Base-by-base conservation (phyloP, 2,888 invertebrate genomes). In the Scotopteryx bipunctaria region DNA sequence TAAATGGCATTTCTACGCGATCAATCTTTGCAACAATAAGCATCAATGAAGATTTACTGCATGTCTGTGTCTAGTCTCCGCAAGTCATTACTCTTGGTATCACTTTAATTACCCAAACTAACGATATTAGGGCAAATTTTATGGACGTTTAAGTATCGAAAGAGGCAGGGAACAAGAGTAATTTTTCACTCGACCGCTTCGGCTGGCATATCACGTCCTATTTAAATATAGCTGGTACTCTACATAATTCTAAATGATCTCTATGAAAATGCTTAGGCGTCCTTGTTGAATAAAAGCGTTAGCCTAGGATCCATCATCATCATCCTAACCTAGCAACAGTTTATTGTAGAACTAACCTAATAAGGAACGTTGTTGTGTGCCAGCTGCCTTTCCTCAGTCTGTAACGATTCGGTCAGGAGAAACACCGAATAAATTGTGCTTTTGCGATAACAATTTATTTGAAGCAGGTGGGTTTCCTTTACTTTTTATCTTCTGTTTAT, bases 121-220 rank as follows among this genome's bases (percentile, higher is more conserved):
- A 23, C 16, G 27, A 45, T 52, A 59, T 64, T 58, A 55, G 32
- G 32, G 42, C 40, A 55, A 52, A 61, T 66, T 65, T 57, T 45
- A 55, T 53, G 56, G 41, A 55, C 55, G 55, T 59, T n/a, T 57
- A 54, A 55, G 50, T 55, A 53, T 43, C 40, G 44, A 47, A 41
- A 19, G 46, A 54, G 52, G 46, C 60, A n/a, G 11, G 25, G 29
- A 61, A 66, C 52, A 64, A 63, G 58, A 61, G 55, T 49, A 61
- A 66, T 69, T 69, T 66, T 63, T 67, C 57, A 63, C 52, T 43
- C 52, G 37, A 62, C 49, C 61, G 60, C 58, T 19, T 61, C 60
- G 32, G 33, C 29, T 15, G 33, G 40, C 21, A 37, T 29, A 36
- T 35, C 21, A 45, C 41, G 51, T 36, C 21, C 29, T 14, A 13